Percentiles rank a stretch among this genome's conserved stretches.
Conservation (phyloP, 2,113 vertebrate species). For the Pteropus alecto region DNA sequence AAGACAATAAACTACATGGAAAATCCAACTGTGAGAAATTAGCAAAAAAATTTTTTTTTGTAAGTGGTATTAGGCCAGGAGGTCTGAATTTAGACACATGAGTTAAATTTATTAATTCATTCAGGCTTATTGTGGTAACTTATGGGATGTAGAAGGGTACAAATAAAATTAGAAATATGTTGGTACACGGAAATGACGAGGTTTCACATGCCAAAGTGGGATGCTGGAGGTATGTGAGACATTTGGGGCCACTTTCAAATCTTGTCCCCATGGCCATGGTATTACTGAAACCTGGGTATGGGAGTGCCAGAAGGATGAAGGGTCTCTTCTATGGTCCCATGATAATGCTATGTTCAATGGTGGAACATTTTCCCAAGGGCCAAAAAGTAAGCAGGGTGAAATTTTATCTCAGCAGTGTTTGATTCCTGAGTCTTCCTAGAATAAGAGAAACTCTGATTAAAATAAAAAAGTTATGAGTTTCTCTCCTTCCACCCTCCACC, state of each 20-base stretch:
- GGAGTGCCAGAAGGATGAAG: not conserved
- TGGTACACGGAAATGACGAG: accelerated
- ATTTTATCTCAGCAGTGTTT: not conserved
- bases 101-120: not conserved
- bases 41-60: not conserved
- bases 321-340: not conserved
- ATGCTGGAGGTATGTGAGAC: not conserved
- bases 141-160: not conserved
- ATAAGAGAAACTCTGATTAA: not conserved
- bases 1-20: not conserved
- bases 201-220: not conserved
- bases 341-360: not conserved
- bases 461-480: not conserved
- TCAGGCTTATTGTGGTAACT: not conserved
- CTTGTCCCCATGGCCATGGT: not conserved
- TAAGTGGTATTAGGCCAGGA: not conserved
- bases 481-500: not conserved
- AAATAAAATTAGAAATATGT: not conserved
- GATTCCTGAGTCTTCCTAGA: not conserved
- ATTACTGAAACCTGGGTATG: not conserved
- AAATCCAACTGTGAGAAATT: not conserved
- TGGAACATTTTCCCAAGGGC: not conserved
- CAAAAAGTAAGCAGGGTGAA: not conserved
- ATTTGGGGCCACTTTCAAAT: not conserved
- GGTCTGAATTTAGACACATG: not conserved